These are phyloP conservation scores for Diorhabda carinulata DNA, from an alignment of 1,140 invertebrate genomes.

Conservation along the genomic window DNA sequence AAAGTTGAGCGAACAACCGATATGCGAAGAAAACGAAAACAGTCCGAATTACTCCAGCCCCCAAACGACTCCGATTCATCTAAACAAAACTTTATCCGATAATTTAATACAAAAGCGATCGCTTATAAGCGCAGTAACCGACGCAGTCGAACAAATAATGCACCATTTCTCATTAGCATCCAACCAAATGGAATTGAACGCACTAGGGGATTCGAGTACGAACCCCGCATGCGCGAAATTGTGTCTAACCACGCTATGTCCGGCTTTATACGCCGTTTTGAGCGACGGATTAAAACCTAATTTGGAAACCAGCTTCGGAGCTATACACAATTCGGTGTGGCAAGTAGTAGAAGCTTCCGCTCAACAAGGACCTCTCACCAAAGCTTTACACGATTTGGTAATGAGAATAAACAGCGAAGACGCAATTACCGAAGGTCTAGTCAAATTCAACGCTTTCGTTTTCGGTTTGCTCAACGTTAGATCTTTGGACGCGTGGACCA, in stretches of 20 bases:
- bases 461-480: constrained; percentile 80
- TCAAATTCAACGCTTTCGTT: constrained; percentile 88
- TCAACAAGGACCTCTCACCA: constrained; percentile 77
- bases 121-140: constrained; percentile 61
- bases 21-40: constrained; percentile 58
- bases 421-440: constrained; percentile 74
- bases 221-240: constrained; percentile 65
- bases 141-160: constrained; percentile 64
- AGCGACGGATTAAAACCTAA: constrained; percentile 76
- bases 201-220: constrained; percentile 53
- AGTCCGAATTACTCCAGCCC: constrained; percentile 56
- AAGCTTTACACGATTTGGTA: constrained; percentile 81
- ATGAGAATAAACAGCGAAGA: constrained; percentile 81
- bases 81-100: constrained; percentile 46
- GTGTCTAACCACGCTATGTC: constrained; percentile 70
- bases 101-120: constrained; percentile 41
- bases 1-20: constrained; percentile 57
- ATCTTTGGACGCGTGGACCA: constrained; percentile 80
- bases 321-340: constrained; percentile 85
- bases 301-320: constrained; percentile 80
- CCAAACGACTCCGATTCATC: constrained; percentile 41
- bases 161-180: constrained; percentile 56
- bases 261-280: constrained; percentile 78
- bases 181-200: constrained; percentile 54
- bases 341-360: constrained; percentile 83